Evolutionary conservation across 2,888 invertebrate species (phyloP), one percentile per base, ranked within the genome.

Genomic region (Machimus rusticus): DNA sequence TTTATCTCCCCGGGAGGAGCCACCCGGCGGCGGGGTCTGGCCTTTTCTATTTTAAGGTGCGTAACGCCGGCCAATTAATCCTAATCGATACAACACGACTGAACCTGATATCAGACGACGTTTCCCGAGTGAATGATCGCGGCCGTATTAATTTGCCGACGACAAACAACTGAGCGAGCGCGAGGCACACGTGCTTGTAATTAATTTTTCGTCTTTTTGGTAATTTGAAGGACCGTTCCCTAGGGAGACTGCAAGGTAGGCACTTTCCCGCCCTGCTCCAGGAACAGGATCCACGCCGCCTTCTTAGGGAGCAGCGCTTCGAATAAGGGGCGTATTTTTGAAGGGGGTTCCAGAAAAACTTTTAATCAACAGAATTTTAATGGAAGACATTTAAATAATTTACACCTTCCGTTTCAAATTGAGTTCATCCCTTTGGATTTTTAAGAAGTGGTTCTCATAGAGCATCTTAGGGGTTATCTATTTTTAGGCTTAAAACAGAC

Each of bases 21-120:
- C n/a, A 37, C 8, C 16, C 55, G 55, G n/a, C 19, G 8, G 28
- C 23, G 12, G 9, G 4, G 28, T 66, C 28, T 23, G 19, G 66
- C 19, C 28, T 28, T 28, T 23, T 28, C 37, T 82, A 82, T 82
- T 82, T 82, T 82, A 82, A 81, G 51, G 66, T 66, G 55, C 23
- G 1, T 16, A 37, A 82, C 82, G n/a, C 37, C 8, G 57, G 57
- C 82, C 82, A 82, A 82, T 82, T 82, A 82, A 82, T 82, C 66
- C 66, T 66, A 82, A 82, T 82, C 82, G 66, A 82, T 82, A 82
- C 57, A 82, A 82, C 82, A 82, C 57, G 82, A 34, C 82, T 78
- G 78, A 78, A 43, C 43, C 78, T 43, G 78, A 66, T 23, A 79
- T 79, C 79, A 51, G 28, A 51, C 51, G 51, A 51, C 31, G 31